Evolutionary conservation across 2,113 vertebrate species (phyloP).

Genomic region (Scalopus aquaticus): DNA sequence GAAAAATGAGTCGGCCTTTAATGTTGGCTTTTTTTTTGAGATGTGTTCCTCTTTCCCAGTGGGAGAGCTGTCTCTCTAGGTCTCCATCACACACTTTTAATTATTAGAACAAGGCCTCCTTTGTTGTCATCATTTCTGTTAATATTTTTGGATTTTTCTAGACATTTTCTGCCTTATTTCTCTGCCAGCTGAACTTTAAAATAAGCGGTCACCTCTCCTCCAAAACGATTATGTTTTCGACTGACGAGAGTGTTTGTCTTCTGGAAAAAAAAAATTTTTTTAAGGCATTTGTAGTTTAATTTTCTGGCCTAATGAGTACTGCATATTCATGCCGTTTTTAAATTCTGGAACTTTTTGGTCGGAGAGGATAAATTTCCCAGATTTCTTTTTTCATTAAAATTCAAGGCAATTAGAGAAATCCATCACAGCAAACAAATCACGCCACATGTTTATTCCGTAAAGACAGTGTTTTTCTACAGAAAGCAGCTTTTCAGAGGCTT

Average conservation of each 20-base stretch:
- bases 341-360: constrained; percentile 51
- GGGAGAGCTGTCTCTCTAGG: neutral
- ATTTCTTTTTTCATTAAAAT: constrained; percentile 57
- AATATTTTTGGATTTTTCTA: neutral
- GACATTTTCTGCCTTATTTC: neutral
- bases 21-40: neutral
- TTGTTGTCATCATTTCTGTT: fast-evolving
- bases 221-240: neutral
- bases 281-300: constrained; percentile 2
- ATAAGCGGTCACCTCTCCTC: neutral
- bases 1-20: neutral
- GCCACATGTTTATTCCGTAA: neutral
- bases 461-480: neutral
- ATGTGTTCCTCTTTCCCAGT: neutral
- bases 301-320: constrained; percentile 23
- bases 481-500: neutral
- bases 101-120: neutral
- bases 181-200: constrained; percentile 3
- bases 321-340: constrained; percentile 23
- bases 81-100: neutral
- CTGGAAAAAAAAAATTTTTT: neutral
- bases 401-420: constrained; percentile 30
- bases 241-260: constrained; percentile 45
- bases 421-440: neutral
- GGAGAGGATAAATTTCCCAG: constrained; percentile 6